A percentile compares a stretch with the other conserved stretches of the same genome.
Evolutionary conservation across 2,888 invertebrate genomes (phyloP).

Genomic region (Pseudococcus jackbeardsleyi): DNA sequence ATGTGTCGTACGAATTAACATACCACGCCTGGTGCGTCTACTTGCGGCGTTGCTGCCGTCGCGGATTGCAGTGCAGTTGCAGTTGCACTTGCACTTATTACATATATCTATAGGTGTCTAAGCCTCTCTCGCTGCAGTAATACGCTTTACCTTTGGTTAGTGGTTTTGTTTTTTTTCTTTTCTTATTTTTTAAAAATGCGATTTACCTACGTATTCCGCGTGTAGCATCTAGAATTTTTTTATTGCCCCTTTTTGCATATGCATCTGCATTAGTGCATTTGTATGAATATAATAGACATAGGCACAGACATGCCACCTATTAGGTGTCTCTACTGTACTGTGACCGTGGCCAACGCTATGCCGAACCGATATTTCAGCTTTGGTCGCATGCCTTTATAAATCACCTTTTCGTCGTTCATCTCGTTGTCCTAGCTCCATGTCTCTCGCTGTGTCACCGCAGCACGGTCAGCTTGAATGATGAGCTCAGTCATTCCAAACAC

Average conservation of each 20-base stretch:
- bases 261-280: neutral
- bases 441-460: neutral
- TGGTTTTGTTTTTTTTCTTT: conserved; percentile 5
- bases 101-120: neutral
- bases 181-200: conserved; percentile 9
- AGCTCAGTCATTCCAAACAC: conserved; percentile 8
- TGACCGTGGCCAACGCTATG: neutral
- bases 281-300: too few relatives aligned
- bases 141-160: conserved; percentile 13
- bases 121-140: neutral
- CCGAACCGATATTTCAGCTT: neutral
- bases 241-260: neutral
- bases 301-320: neutral
- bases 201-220: neutral
- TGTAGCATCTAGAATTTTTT: neutral
- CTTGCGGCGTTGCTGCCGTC: conserved; percentile 17
- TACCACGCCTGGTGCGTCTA: conserved; percentile 50
- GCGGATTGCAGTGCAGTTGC: neutral
- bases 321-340: neutral
- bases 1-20: conserved; percentile 61
- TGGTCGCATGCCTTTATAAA: neutral
- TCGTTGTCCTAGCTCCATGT: neutral
- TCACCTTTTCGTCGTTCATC: neutral
- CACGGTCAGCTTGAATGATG: conserved; percentile 8
- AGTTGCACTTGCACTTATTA: neutral